A percentile compares a stretch with the other conserved stretches of the same genome.
These are phyloP conservation scores for Erethizon dorsatum DNA, from an alignment of 2,797 vertebrate species.

Conservation along the genomic window DNA sequence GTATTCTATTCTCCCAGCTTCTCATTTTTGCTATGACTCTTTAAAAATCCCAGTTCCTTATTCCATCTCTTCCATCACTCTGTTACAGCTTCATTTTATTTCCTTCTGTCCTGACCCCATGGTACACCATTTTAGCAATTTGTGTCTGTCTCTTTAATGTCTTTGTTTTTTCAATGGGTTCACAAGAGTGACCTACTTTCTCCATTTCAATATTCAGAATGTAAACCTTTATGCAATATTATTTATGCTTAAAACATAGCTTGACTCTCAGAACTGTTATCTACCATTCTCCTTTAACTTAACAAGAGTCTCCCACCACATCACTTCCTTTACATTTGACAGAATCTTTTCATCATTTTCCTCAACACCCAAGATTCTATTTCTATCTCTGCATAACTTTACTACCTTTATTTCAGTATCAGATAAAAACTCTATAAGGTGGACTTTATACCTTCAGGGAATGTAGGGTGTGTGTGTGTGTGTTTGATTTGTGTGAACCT, in stretches of 20 bases:
- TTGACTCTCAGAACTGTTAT: background rate
- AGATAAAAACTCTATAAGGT: too few species aligned
- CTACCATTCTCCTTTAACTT: background rate
- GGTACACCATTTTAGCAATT: background rate
- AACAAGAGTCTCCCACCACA: background rate
- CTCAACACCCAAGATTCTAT: background rate
- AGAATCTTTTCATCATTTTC: background rate
- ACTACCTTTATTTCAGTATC: too few species aligned
- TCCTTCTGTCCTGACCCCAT: background rate
- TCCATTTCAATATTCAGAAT: background rate
- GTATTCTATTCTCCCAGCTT: background rate
- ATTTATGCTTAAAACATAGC: background rate
- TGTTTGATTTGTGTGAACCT: too few species aligned
- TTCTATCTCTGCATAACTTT: too few species aligned
- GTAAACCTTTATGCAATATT: background rate
- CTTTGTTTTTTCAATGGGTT: background rate
- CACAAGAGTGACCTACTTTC: background rate
- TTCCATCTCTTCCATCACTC: background rate
- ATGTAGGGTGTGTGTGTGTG: too few species aligned
- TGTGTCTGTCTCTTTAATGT: background rate
- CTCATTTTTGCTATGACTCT: background rate
- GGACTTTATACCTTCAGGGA: too few species aligned
- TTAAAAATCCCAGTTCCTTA: background rate
- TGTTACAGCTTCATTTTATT: background rate
- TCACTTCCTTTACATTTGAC: background rate